These are phyloP conservation scores for Pachycephus smyrnensis DNA, from an alignment of 2,888 invertebrate species.

Conservation along the genomic window DNA sequence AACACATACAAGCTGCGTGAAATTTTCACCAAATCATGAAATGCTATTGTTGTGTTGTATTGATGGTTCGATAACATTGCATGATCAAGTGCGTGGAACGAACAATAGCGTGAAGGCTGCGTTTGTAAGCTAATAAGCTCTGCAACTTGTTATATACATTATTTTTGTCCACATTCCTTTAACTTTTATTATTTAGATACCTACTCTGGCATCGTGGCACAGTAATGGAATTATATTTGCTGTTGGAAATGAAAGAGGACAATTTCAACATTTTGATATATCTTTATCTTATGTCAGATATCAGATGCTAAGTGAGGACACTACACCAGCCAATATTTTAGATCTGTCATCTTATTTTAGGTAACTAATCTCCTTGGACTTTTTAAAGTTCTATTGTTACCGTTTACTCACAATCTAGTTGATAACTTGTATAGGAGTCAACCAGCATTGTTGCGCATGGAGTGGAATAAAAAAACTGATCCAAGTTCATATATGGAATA, in stretches of 20 bases:
- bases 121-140: slow-evolving; percentile 75
- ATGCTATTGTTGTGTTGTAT: slow-evolving; percentile 85
- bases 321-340: slow-evolving; percentile 72
- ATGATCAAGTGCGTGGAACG: slow-evolving; percentile 80
- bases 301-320: slow-evolving; percentile 77
- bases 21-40: slow-evolving; percentile 78
- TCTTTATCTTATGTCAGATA: slow-evolving; percentile 76
- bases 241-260: slow-evolving; percentile 78
- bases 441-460: slow-evolving; percentile 70
- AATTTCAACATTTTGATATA: slow-evolving; percentile 81
- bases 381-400: background rate
- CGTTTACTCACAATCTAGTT: background rate
- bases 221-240: slow-evolving; percentile 76
- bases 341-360: slow-evolving; percentile 76
- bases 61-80: slow-evolving; percentile 84
- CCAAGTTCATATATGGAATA: slow-evolving; percentile 60
- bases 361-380: slow-evolving; percentile 42
- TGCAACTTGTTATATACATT: background rate
- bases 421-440: slow-evolving; percentile 58
- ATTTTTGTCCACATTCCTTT: background rate
- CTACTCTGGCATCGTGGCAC: slow-evolving; percentile 79
- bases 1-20: slow-evolving; percentile 75
- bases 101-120: slow-evolving; percentile 82
- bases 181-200: slow-evolving; percentile 68
- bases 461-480: slow-evolving; percentile 73